Evolutionary conservation across 2,888 invertebrate species (phyloP), one percentile per base, ranked within the genome.

Genomic region (Pachycephus smyrnensis): DNA sequence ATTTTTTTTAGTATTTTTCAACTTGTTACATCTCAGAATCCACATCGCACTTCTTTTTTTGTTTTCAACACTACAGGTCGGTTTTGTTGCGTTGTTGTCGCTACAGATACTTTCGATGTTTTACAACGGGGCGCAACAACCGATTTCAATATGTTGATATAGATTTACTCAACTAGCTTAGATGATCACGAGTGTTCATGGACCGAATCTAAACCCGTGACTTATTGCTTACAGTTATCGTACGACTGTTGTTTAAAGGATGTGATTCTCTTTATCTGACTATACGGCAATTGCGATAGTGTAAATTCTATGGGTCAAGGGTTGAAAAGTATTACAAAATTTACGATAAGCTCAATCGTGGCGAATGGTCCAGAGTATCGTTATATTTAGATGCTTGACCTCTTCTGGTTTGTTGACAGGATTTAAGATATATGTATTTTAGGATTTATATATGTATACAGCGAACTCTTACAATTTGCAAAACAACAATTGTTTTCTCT

Each of bases 291-390:
- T 32, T 32, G 69, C 31, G 69, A 69, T 69, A 69, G 12, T 23
- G 30, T 36, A 32, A 73, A 33, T 73, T 73, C 76, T 76, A n/a
- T 35, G 69, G 76, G 79, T 77, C 40, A 76, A 11, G 69, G 79
- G 79, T 79, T 76, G 69, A 37, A 76, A 82, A 82, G 79, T 81
- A 81, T 87, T 86, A 86, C 88, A 86, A 87, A 87, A 87, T 85
- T 75, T n/a, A 80, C 80, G 88, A 88, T 89, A 89, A 86, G 80
- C 79, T 76, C 78, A 75, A 33, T 35, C 73, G 4, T 40, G 6
- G 40, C 6, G 4, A 40, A 23, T 15, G 15, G 15, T 40, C 23
- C 40, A 40, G 40, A 6, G 40, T 40, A 23, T 23, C 15, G 15
- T 2, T 40, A 15, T 40, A 40, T 40, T 40, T 40, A 40, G 15